These are phyloP conservation scores for Leucozona laternaria DNA, from an alignment of 2,888 invertebrate genomes.

Conservation along the genomic window DNA sequence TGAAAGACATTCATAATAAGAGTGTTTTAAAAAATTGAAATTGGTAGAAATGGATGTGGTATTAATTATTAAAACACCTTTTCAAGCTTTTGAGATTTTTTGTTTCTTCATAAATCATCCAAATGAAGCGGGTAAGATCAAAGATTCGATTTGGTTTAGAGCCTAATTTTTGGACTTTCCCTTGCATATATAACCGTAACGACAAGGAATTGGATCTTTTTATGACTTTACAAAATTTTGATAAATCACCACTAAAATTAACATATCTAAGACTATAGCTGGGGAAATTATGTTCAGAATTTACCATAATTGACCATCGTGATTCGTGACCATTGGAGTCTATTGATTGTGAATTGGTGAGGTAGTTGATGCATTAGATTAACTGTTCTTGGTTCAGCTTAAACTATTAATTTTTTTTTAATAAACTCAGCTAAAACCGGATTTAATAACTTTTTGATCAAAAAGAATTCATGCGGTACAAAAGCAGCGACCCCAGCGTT, in stretches of 20 bases:
- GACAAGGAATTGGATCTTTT: conserved; percentile 54
- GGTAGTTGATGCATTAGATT: conserved; percentile 56
- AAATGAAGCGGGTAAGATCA: conserved; percentile 56
- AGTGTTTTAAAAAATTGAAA: conserved; percentile 3
- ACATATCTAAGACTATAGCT: conserved; percentile 62
- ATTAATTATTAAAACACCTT: conserved; percentile 30
- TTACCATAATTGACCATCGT: conserved; percentile 68
- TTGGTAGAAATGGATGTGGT: conserved; percentile 16
- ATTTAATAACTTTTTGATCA: conserved; percentile 65
- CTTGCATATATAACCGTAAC: conserved; percentile 28
- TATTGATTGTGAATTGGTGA: conserved; percentile 33
- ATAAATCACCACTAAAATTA: conserved; percentile 73
- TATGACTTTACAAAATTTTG: conserved; percentile 51
- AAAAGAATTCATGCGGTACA: conserved; percentile 42
- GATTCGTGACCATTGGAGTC: conserved; percentile 10
- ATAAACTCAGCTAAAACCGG: conserved; percentile 54
- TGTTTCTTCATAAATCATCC: conserved; percentile 57
- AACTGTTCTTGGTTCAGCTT: conserved; percentile 41
- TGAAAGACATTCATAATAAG: conserved; percentile 8
- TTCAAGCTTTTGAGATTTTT: neutral
- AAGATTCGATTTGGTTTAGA: conserved; percentile 48
- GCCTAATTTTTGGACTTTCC: conserved; percentile 36
- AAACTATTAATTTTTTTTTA: conserved; percentile 45
- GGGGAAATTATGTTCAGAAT: conserved; percentile 54
- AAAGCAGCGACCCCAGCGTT: conserved; percentile 7